Evolutionary conservation across 2,797 vertebrate species (phyloP), one percentile per base, ranked within the genome.

Genomic region (Cuniculus paca): DNA sequence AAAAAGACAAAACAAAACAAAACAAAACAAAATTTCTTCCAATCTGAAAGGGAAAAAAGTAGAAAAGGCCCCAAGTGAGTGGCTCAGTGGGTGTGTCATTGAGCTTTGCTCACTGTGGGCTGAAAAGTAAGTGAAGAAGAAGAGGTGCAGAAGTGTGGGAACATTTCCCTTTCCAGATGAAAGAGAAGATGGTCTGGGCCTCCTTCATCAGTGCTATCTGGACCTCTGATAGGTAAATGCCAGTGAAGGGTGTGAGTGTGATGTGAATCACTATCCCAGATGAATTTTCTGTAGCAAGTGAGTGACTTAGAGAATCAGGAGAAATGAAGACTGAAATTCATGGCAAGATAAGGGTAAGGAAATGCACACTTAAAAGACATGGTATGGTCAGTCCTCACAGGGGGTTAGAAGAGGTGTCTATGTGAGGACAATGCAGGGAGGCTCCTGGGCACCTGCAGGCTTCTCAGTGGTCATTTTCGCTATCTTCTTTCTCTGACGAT

Each of bases 41-140:
- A 82, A 22, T 42, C 6, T 78, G 9, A 54, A 63, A 81, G 12
- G 10, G 11, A 26, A 56, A 20, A 70, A 28, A 75, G 24, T 22
- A 28, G 9, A 77, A 54, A 28, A 19, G 17, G 45, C 68, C 34
- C 34, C 1, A n/a, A 31, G 31, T 34, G 6, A 77, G 28, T 6
- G 63, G 12, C 12, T 19, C 11, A 13, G 31, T 11, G 7, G 42
- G 12, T 74, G 36, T 11, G 5, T 31, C 31, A 74, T 5, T 6
- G 39, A 48, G 20, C 2, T 7, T 74, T 5, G 3, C 0, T 31
- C 11, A 28, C 4, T 0, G 0, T 9, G 5, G 11, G 11, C 13
- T 86, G 31, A 60, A 56, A 36, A 26, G 14, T 0, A 54, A 16
- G 1, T 0, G 5, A 42, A 5, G 28, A 78, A 7, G 16, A 39